phyloP scores from a whole-genome alignment of 1,140 invertebrate genomes.

The Drosophila persimilis region DNA sequence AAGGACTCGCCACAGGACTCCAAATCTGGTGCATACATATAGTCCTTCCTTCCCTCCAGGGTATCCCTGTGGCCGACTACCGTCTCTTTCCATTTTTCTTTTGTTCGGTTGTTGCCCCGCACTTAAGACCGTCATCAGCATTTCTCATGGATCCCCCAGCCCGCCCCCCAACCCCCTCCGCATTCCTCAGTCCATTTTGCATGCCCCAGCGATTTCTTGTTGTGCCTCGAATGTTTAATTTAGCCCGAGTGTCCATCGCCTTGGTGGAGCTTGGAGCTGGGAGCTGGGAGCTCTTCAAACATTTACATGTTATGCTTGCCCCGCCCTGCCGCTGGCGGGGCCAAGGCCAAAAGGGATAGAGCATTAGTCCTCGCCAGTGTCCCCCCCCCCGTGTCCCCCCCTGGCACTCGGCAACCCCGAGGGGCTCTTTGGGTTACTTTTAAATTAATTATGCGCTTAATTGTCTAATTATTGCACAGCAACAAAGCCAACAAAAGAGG shows the following conservation, averaged over 20 bases:
- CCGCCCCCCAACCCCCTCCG: neutral
- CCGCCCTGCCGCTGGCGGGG: slow-evolving; percentile 7
- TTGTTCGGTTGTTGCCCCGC: slow-evolving; percentile 21
- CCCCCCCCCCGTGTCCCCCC: neutral
- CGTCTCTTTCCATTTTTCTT: slow-evolving; percentile 12
- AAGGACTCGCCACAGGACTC: too few species aligned
- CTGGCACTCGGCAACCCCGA: neutral
- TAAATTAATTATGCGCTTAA: slow-evolving; percentile 77
- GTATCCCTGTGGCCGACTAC: neutral
- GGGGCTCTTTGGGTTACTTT: slow-evolving; percentile 43
- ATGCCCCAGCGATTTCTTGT: slow-evolving; percentile 58
- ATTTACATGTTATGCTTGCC: slow-evolving; percentile 41
- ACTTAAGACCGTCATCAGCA: slow-evolving; percentile 73
- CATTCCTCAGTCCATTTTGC: slow-evolving; percentile 49
- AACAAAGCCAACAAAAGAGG: slow-evolving; percentile 11
- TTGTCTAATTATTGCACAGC: slow-evolving; percentile 66
- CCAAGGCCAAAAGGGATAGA: slow-evolving; percentile 45
- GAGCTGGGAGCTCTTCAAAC: slow-evolving; percentile 17
- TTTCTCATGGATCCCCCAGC: slow-evolving; percentile 56
- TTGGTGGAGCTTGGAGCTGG: slow-evolving; percentile 4
- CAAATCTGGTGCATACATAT: too few species aligned
- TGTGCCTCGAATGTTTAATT: slow-evolving; percentile 74
- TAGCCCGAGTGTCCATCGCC: slow-evolving; percentile 19
- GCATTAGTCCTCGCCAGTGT: slow-evolving; percentile 2
- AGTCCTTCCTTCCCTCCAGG: neutral